phyloP scores from a whole-genome alignment of 2,113 vertebrate species.

The Bucco capensis region DNA sequence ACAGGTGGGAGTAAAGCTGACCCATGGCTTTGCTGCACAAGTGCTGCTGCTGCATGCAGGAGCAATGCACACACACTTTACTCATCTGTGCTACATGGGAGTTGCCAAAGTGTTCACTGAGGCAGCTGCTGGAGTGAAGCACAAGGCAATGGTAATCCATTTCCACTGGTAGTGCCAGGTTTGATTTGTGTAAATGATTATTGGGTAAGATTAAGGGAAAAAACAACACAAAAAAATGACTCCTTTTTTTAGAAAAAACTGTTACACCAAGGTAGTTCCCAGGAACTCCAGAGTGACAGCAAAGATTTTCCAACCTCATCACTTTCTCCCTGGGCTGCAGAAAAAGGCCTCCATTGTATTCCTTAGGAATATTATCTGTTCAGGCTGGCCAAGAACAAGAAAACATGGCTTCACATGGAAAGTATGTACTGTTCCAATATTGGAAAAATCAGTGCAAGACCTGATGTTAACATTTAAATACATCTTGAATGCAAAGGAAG shows the following conservation, averaged over 20 bases:
- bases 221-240: not conserved
- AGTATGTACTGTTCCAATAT: not conserved
- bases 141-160: not conserved
- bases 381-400: not conserved
- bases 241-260: not conserved
- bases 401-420: not conserved
- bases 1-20: not conserved
- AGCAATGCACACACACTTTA: fast-evolving
- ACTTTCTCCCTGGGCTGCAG: not conserved
- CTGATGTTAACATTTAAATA: not conserved
- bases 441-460: not conserved
- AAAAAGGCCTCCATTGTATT: not conserved
- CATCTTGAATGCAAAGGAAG: fast-evolving
- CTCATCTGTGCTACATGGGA: not conserved
- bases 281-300: not conserved
- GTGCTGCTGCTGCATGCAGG: not conserved
- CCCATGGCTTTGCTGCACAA: not conserved
- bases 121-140: not conserved
- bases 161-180: not conserved
- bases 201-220: not conserved
- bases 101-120: not conserved
- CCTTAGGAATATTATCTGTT: not conserved
- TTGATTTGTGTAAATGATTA: not conserved
- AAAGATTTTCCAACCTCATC: not conserved
- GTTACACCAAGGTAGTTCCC: not conserved